Conservation (phyloP, 1,140 invertebrate species). For the Drosophila navojoa region DNA sequence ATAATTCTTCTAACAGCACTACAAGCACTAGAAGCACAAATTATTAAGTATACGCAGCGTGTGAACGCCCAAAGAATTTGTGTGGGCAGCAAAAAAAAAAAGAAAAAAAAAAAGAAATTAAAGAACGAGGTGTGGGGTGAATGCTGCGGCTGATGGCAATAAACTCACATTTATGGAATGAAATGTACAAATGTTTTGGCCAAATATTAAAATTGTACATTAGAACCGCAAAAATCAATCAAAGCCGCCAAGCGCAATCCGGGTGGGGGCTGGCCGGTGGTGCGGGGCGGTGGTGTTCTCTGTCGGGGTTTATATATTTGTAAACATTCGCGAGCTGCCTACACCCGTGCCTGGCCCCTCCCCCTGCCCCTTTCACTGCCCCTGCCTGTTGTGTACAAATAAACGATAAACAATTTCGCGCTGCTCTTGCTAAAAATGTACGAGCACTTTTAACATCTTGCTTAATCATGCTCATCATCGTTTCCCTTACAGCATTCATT, state of each 20-base stretch:
- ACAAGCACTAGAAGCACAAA: background rate
- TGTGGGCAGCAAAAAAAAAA: too few species aligned
- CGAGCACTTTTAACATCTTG: slow-evolving; percentile 37
- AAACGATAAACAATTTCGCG: slow-evolving; percentile 39
- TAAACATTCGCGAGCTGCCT: slow-evolving; percentile 23
- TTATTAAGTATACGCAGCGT: slow-evolving; percentile 19
- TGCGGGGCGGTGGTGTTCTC: background rate
- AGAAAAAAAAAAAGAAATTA: too few species aligned
- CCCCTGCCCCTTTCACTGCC: background rate
- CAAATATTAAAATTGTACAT: slow-evolving; percentile 45
- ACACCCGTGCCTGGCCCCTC: too few species aligned
- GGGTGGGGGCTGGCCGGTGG: too few species aligned
- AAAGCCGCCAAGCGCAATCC: slow-evolving; percentile 26
- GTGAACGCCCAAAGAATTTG: background rate
- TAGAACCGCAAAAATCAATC: slow-evolving; percentile 53
- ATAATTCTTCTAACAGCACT: background rate
- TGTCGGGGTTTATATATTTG: slow-evolving; percentile 7
- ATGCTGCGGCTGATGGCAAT: slow-evolving; percentile 2
- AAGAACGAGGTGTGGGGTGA: background rate
- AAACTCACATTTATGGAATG: slow-evolving; percentile 12
- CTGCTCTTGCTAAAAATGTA: slow-evolving; percentile 31
- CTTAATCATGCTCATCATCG: slow-evolving; percentile 32
- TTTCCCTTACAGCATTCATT: slow-evolving; percentile 13
- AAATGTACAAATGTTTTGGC: slow-evolving; percentile 34
- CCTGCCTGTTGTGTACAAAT: slow-evolving; percentile 22